Percentiles rank a stretch among this genome's conserved stretches.
Conservation (phyloP, 2,113 vertebrate species). For the Tamias sibiricus region DNA sequence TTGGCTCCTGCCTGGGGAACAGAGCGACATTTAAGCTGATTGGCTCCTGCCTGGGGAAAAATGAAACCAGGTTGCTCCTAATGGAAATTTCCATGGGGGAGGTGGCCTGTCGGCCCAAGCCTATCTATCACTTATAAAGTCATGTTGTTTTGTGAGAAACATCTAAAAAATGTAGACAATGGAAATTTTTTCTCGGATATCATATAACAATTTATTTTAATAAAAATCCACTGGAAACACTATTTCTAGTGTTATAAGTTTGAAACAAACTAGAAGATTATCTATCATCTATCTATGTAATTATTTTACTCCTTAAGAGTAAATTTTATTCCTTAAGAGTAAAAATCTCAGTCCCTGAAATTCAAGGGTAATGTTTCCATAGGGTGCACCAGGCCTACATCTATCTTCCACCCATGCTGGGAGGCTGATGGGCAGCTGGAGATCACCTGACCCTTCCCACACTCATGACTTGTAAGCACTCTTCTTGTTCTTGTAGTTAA, state of each 20-base stretch:
- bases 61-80: too few relatives aligned
- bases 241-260: neutral
- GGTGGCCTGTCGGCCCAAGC: too few relatives aligned
- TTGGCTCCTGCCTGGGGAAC: too few relatives aligned
- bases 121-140: too few relatives aligned
- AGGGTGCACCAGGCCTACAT: neutral
- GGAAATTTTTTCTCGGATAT: neutral
- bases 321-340: too few relatives aligned
- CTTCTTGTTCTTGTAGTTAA: neutral
- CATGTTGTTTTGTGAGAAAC: neutral
- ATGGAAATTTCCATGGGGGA: too few relatives aligned
- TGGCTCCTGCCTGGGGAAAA: too few relatives aligned
- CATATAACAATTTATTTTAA: neutral
- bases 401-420: accelerated
- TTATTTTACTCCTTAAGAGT: too few relatives aligned
- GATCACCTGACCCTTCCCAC: neutral
- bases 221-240: neutral
- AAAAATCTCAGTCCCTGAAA: neutral
- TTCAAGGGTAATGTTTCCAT: neutral
- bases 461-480: accelerated
- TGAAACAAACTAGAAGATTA: neutral
- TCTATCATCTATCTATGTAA: too few relatives aligned
- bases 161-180: neutral
- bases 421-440: accelerated
- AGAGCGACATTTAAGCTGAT: too few relatives aligned